These are phyloP conservation scores for Liasis olivaceus DNA, from an alignment of 2,797 vertebrate species.

Conservation along the genomic window DNA sequence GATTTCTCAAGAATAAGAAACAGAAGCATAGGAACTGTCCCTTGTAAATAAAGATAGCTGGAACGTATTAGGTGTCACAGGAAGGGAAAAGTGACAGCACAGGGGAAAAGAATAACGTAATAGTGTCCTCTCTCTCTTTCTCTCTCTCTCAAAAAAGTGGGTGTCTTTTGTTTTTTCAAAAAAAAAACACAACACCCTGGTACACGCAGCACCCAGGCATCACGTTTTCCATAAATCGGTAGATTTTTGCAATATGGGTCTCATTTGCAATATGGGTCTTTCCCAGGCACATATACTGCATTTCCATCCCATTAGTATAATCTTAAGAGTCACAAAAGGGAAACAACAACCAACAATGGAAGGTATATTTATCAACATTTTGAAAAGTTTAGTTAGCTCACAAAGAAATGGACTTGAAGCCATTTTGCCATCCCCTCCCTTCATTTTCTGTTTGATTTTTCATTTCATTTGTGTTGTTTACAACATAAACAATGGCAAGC, in stretches of 20 bases:
- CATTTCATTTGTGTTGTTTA: not conserved
- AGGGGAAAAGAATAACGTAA: not conserved
- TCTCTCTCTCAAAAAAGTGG: constrained; percentile 41
- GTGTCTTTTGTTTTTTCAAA: constrained; percentile 27
- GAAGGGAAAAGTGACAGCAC: not conserved
- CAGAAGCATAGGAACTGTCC: not conserved
- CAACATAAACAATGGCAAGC: not conserved
- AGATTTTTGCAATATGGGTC: too few relatives aligned
- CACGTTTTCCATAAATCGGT: too few relatives aligned
- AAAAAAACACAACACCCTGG: not conserved
- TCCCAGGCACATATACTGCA: not conserved
- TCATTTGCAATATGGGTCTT: not conserved
- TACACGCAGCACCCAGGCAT: not conserved
- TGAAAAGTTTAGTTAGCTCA: not conserved
- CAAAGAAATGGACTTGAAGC: not conserved
- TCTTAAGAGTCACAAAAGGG: not conserved
- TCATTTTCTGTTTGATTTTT: not conserved
- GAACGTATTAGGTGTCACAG: not conserved
- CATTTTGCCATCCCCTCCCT: not conserved
- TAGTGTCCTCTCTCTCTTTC: not conserved
- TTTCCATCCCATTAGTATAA: not conserved
- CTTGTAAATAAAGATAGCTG: not conserved
- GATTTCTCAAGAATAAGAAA: not conserved
- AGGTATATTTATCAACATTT: not conserved
- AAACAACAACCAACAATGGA: not conserved